phyloP scores from a whole-genome alignment of 2,888 invertebrate species.

The Exephanes ischioxanthus region DNA sequence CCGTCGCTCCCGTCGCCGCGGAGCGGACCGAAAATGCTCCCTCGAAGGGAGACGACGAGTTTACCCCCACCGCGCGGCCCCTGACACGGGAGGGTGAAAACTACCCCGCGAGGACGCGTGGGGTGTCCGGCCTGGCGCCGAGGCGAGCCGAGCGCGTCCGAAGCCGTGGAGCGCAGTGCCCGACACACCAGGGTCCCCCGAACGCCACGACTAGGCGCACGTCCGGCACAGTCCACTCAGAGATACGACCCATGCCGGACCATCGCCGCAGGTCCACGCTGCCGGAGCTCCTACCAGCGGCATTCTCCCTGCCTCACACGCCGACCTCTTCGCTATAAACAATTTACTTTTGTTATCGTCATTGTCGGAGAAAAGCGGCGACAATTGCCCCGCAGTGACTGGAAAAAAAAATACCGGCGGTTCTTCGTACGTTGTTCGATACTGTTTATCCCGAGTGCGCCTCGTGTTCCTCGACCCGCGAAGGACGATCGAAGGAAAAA shows the following conservation, averaged over 20 bases:
- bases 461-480: not conserved
- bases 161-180: conserved; percentile 80
- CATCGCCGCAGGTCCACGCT: conserved; percentile 81
- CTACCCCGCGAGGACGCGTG: conserved; percentile 77
- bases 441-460: conserved; percentile 10
- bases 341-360: not conserved
- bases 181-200: conserved; percentile 82
- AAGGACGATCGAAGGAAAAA: not conserved
- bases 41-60: conserved; percentile 64
- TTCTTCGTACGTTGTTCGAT: too few species aligned
- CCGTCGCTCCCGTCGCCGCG: conserved; percentile 18
- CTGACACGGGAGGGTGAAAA: conserved; percentile 72
- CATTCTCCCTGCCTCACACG: not conserved
- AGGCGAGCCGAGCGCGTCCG: conserved; percentile 82
- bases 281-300: conserved; percentile 58
- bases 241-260: conserved; percentile 85
- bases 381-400: not conserved
- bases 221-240: conserved; percentile 85
- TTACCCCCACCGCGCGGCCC: conserved; percentile 78
- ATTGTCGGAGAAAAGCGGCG: not conserved
- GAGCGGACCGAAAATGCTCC: conserved; percentile 52
- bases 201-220: conserved; percentile 81
- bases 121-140: conserved; percentile 81
- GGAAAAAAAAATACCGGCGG: not conserved
- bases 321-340: not conserved